Conservation (phyloP, 1,140 invertebrate species). For the Ceratitis capitata region DNA sequence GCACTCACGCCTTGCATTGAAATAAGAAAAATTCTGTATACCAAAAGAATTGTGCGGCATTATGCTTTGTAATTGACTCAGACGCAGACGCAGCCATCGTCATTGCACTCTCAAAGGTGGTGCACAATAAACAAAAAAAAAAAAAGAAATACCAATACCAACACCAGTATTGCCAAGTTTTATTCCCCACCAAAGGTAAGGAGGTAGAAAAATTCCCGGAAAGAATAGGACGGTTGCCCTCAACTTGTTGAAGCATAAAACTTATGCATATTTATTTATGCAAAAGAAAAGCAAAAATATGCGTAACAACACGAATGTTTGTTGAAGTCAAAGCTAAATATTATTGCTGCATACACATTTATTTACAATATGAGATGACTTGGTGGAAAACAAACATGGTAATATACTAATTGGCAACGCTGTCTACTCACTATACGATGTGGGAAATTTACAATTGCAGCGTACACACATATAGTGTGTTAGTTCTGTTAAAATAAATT, state of each 20-base stretch:
- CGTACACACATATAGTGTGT: background rate
- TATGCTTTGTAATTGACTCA: slow-evolving; percentile 25
- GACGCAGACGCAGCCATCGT: background rate
- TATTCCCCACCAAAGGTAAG: background rate
- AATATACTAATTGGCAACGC: background rate
- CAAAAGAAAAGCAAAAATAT: slow-evolving; percentile 11
- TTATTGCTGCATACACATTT: background rate
- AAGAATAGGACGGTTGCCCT: background rate
- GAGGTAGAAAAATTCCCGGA: slow-evolving; percentile 25
- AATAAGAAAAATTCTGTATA: background rate
- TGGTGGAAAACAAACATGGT: background rate
- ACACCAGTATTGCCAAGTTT: background rate
- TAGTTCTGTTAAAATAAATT: no score
- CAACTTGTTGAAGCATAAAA: background rate
- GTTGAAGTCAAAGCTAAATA: background rate
- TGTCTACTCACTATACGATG: background rate
- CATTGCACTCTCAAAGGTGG: background rate
- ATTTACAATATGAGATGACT: no score
- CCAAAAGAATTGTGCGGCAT: background rate
- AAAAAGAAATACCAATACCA: background rate
- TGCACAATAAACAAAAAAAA: no score
- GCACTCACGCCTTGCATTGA: background rate
- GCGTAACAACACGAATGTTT: background rate
- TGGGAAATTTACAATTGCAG: no score
- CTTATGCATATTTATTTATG: background rate